These are phyloP conservation scores for Stictocephala bisonia DNA, from an alignment of 2,888 invertebrate species.

Conservation along the genomic window DNA sequence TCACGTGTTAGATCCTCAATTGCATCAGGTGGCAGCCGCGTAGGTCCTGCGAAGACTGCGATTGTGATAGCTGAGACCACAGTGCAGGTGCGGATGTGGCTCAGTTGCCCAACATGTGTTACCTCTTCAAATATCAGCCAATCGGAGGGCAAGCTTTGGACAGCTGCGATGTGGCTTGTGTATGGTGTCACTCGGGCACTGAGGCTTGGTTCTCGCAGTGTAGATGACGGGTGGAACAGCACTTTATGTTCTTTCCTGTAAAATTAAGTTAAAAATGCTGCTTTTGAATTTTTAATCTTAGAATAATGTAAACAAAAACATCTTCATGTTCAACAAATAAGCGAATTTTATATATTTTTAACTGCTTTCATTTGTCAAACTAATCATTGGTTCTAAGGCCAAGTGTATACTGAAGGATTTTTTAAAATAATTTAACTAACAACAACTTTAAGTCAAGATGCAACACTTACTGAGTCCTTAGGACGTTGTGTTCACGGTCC, in stretches of 20 bases:
- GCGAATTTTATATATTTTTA: no score
- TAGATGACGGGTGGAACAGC: conserved; percentile 72
- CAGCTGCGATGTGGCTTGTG: conserved; percentile 63
- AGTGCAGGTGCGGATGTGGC: conserved; percentile 83
- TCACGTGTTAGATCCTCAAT: conserved; percentile 58
- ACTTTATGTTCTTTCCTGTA: conserved; percentile 72
- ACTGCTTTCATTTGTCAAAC: no score
- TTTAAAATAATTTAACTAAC: no score
- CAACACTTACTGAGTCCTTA: conserved; percentile 72
- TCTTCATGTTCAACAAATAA: no score
- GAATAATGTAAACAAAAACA: no score
- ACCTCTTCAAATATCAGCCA: conserved; percentile 89
- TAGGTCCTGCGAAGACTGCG: conserved; percentile 80
- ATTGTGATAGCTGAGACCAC: conserved; percentile 84
- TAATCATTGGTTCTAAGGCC: no score
- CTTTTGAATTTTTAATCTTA: no score
- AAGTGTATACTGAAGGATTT: no score
- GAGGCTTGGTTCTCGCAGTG: conserved; percentile 66
- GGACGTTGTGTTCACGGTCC: conserved; percentile 71
- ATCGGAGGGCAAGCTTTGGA: conserved; percentile 73
- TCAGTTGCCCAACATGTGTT: conserved; percentile 69
- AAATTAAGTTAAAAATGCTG: no score
- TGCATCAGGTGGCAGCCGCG: conserved; percentile 69
- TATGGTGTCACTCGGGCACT: conserved; percentile 58
- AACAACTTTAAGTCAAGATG: no score